Evolutionary conservation across 2,888 invertebrate genomes (phyloP), one percentile per base, ranked within the genome.

Genomic region (Meandrusa payeni): DNA sequence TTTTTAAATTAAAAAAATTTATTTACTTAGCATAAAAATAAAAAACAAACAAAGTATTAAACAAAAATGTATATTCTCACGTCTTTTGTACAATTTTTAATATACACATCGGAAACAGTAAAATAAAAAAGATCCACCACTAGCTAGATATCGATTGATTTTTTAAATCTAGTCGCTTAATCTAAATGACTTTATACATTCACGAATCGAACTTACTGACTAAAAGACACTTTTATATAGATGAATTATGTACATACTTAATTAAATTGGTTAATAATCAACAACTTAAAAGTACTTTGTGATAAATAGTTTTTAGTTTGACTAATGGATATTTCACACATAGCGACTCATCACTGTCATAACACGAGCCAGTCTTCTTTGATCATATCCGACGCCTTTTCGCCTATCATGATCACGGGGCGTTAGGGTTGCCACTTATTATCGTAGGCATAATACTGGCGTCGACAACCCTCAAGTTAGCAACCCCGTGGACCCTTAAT

Each of bases 401-500:
- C 96, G 0, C 93, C 97, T 37, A 97, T 96, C 95, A 96, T 96
- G 28, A 97, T 95, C 1, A 92, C 91, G 0, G 95, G 95, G 96
- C 96, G 69, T 96, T 96, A 0, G 96, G 95, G 78, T 97, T 96
- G 0, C 96, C 96, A 67, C 95, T 96, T 6, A 95, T 91, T 47
- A 97, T 96, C 1, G 90, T 92, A 0, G 96, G 96, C 96, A 97
- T 96, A 37, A 97, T 92, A 50, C 95, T 95, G 0, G 95, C 95
- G 66, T 96, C 96, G 0, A 93, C 92, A 0, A 96, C 94, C 47
- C 96, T 88, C 12, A 96, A 75, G 15, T 93, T 93, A 1, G 92
- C 90, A 0, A 96, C 90, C 0, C 95, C 96, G 52, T 95, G 92
- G 1, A 96, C 95, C 11, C 92, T 88, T 34, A 96, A 72, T 36